Percentiles rank a stretch among this genome's conserved stretches.
phyloP scores from a whole-genome alignment of 2,888 invertebrate species.

The Scrobipalpa costella region DNA sequence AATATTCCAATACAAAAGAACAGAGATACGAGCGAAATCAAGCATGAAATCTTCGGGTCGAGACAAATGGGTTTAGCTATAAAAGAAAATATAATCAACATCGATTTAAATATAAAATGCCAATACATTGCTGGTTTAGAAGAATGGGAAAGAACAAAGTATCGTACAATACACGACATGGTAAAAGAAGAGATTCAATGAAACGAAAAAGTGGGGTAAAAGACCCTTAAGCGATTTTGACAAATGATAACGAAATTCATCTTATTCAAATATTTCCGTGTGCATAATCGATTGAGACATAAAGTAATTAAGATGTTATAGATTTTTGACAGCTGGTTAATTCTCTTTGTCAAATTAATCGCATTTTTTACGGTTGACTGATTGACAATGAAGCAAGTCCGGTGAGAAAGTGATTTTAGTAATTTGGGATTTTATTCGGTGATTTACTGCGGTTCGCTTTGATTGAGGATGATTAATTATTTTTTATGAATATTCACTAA shows the following conservation, averaged over 20 bases:
- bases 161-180: neutral
- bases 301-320: slow-evolving; percentile 61
- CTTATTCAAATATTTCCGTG: slow-evolving; percentile 68
- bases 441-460: slow-evolving; percentile 26
- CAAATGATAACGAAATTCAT: slow-evolving; percentile 60
- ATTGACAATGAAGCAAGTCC: slow-evolving; percentile 44
- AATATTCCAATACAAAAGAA: slow-evolving; percentile 45
- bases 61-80: slow-evolving; percentile 33
- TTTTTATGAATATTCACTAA: slow-evolving; percentile 26
- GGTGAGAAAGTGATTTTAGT: slow-evolving; percentile 51
- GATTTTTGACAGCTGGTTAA: slow-evolving; percentile 56
- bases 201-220: slow-evolving; percentile 36
- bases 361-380: slow-evolving; percentile 63
- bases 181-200: neutral
- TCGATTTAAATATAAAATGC: slow-evolving; percentile 24
- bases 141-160: neutral
- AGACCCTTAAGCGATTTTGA: slow-evolving; percentile 52
- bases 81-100: slow-evolving; percentile 20
- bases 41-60: slow-evolving; percentile 50
- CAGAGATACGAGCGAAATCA: slow-evolving; percentile 51
- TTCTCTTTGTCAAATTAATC: slow-evolving; percentile 55
- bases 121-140: slow-evolving; percentile 26
- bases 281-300: slow-evolving; percentile 75
- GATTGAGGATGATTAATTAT: slow-evolving; percentile 39
- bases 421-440: slow-evolving; percentile 30